Percentiles rank a stretch among this genome's conserved stretches.
These are phyloP conservation scores for Nasua narica DNA, from an alignment of 2,797 vertebrate species.

Conservation along the genomic window DNA sequence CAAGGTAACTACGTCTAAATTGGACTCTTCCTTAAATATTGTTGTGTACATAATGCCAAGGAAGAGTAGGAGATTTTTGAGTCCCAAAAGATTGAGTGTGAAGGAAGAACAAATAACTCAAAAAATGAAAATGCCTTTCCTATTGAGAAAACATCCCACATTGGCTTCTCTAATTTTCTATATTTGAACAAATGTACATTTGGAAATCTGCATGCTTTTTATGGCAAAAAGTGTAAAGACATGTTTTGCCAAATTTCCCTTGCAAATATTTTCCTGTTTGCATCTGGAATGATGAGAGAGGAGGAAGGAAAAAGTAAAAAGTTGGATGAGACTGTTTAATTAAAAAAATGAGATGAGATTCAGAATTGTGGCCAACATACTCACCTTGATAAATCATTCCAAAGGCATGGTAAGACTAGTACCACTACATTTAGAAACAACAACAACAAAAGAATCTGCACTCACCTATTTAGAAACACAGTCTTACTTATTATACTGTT, in stretches of 20 bases:
- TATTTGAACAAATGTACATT: not conserved
- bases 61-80: not conserved
- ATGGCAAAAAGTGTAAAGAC: not conserved
- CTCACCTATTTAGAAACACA: not conserved
- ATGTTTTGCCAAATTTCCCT: not conserved
- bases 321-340: not conserved
- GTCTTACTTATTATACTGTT: not conserved
- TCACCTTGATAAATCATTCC: not conserved
- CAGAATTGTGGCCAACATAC: not conserved
- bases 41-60: not conserved
- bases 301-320: not conserved
- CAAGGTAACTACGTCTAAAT: not conserved
- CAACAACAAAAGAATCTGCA: not conserved
- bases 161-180: not conserved
- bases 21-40: not conserved
- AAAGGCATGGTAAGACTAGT: not conserved
- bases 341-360: not conserved
- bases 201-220: not conserved
- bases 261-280: conserved; percentile 18
- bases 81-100: not conserved
- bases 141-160: not conserved
- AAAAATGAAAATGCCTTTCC: not conserved
- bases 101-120: not conserved
- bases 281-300: not conserved
- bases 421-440: not conserved